These are phyloP conservation scores for Oreochromis spilurus DNA, from an alignment of 2,113 vertebrate species.

Conservation along the genomic window DNA sequence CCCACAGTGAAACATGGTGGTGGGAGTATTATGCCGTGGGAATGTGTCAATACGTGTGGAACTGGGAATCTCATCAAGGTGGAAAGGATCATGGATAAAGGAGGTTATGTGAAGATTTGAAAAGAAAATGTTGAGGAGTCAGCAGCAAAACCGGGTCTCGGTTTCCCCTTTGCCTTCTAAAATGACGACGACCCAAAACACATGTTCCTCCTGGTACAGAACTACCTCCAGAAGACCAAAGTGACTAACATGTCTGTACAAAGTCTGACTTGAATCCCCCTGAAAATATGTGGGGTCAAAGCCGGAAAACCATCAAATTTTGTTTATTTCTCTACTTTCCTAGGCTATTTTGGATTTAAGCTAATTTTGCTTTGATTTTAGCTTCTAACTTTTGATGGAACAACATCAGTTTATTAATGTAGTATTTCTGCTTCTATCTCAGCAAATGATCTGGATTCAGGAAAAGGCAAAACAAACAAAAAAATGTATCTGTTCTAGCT, in stretches of 20 bases:
- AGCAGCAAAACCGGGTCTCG: neutral
- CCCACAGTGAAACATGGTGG: neutral
- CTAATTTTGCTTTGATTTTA: neutral
- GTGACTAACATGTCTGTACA: neutral
- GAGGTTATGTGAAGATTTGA: neutral
- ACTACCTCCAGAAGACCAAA: neutral
- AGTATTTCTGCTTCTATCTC: neutral
- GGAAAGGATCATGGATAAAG: neutral
- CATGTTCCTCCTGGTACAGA: neutral
- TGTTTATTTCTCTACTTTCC: neutral
- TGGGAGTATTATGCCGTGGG: neutral
- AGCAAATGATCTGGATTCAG: neutral
- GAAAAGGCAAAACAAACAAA: neutral
- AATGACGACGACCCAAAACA: neutral
- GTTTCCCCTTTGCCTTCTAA: neutral
- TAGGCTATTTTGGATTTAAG: neutral
- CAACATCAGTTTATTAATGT: neutral
- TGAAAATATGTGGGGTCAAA: neutral
- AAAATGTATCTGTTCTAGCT: neutral
- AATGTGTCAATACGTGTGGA: neutral
- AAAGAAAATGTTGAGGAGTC: neutral
- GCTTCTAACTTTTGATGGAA: neutral
- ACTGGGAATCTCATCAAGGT: neutral
- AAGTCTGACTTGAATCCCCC: neutral
- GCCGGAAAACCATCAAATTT: neutral